A percentile compares a stretch with the other conserved stretches of the same genome.
Conservation (phyloP, 2,888 invertebrate species). For the Eupithecia pulchellata region DNA sequence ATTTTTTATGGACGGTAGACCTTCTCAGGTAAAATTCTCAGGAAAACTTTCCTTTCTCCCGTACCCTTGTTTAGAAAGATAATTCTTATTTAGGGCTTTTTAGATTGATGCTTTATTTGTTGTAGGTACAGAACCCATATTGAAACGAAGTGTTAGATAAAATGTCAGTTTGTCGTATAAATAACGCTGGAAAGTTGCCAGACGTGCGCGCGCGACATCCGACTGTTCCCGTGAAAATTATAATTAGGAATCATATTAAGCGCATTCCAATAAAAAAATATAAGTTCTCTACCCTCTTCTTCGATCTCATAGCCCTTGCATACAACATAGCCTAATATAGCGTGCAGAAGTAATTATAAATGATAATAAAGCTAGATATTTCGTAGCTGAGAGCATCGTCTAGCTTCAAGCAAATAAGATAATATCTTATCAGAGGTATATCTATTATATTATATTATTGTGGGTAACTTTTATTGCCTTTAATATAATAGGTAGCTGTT, state of each 20-base stretch:
- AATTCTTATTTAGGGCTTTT: neutral
- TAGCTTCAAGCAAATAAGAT: neutral
- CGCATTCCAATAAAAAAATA: neutral
- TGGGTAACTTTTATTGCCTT: too few relatives aligned
- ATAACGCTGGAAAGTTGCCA: constrained; percentile 75
- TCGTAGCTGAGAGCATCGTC: neutral
- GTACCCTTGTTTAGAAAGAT: neutral
- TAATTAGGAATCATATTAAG: constrained; percentile 72
- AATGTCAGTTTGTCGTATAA: constrained; percentile 69
- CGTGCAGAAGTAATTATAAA: neutral
- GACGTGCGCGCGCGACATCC: constrained; percentile 55
- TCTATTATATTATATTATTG: too few relatives aligned
- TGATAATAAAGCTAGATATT: neutral
- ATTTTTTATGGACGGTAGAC: too few relatives aligned
- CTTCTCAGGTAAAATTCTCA: too few relatives aligned
- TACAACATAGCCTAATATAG: neutral
- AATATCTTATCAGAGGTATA: too few relatives aligned
- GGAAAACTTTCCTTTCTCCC: too few relatives aligned
- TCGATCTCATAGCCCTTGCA: neutral
- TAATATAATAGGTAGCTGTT: too few relatives aligned
- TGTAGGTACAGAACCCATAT: neutral
- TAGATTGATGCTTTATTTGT: neutral
- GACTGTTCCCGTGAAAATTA: constrained; percentile 77
- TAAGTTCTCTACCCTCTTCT: neutral
- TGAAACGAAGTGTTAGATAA: constrained; percentile 50